These are phyloP conservation scores for Nyctibius grandis DNA, from an alignment of 2,797 vertebrate species.

Conservation along the genomic window DNA sequence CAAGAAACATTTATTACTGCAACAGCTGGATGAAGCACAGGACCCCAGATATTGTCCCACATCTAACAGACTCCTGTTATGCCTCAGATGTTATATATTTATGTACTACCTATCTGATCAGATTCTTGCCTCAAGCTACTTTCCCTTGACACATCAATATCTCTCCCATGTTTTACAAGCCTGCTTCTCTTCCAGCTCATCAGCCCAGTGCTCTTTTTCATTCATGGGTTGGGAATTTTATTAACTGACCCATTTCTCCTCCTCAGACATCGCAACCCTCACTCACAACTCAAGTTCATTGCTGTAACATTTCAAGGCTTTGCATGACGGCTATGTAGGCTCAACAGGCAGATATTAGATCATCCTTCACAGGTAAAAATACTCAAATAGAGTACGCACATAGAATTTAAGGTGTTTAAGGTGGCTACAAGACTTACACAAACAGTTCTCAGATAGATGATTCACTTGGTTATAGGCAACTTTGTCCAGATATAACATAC, in stretches of 20 bases:
- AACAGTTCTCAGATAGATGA: not conserved
- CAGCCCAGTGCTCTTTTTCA: not conserved
- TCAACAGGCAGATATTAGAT: not conserved
- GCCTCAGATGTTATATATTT: not conserved
- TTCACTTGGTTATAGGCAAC: not conserved
- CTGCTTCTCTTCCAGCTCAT: not conserved
- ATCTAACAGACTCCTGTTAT: not conserved
- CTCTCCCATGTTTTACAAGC: not conserved
- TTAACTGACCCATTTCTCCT: not conserved
- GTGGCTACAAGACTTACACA: not conserved
- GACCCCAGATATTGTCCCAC: not conserved
- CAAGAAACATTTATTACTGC: not conserved
- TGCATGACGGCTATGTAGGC: not conserved
- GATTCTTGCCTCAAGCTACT: not conserved
- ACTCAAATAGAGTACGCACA: not conserved
- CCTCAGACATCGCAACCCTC: not conserved
- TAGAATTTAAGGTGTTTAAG: not conserved
- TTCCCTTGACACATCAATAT: not conserved
- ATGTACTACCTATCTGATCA: not conserved
- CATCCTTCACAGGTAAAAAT: not conserved
- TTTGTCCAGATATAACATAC: not conserved
- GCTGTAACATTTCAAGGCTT: not conserved
- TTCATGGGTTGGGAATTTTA: not conserved
- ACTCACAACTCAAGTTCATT: not conserved
- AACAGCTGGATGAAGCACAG: not conserved